Base-by-base conservation (phyloP, 2,113 vertebrate genomes). In the Urocynchramus pylzowi region DNA sequence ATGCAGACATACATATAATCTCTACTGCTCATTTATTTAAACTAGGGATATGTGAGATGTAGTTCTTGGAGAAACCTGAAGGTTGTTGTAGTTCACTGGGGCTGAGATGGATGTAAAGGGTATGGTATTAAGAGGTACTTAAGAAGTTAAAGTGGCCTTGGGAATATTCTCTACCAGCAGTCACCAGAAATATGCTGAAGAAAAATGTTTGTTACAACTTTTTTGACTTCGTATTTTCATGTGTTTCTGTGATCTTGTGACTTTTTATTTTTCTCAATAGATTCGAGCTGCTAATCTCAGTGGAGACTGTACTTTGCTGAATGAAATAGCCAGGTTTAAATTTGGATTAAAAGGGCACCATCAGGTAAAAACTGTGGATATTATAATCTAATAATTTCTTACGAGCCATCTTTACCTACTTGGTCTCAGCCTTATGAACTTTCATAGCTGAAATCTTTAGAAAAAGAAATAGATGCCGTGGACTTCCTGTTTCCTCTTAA, bases 261-360 rank as follows among this genome's bases (percentile, higher is more conserved):
- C 21, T 13, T 59, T 41, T 50, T 42, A 45, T 81, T 87, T 83
- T 88, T 21, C 95, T 89, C 92, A 41, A 77, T 92, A 99, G 99
- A 98, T 99, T 71, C 98, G 99, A 86, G 99, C 99, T 18, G 99
- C 99, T 69, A 99, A 99, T 97, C 99, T 99, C 37, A 99, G 99
- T 95, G 99, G 99, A 68, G 99, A 99, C 93, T 99, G 99, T 92
- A 97, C 99, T 26, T 98, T 99, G 71, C 50, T 80, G 84, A 99
- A 98, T 70, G 99, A 99, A 97, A 85, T 99, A 28, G 54, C 97
- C 64, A 98, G 99, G 54, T 98, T 99, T 76, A 98, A 98, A 97
- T 99, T 99, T 70, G 99, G 99, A 86, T 89, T 99, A 71, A 99
- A 99, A 96, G 73, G 97, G 81, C 99, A 99, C 87, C 99, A 99